Evolutionary conservation across 1,140 invertebrate species (phyloP).

Genomic region (Penaeus vannamei): DNA sequence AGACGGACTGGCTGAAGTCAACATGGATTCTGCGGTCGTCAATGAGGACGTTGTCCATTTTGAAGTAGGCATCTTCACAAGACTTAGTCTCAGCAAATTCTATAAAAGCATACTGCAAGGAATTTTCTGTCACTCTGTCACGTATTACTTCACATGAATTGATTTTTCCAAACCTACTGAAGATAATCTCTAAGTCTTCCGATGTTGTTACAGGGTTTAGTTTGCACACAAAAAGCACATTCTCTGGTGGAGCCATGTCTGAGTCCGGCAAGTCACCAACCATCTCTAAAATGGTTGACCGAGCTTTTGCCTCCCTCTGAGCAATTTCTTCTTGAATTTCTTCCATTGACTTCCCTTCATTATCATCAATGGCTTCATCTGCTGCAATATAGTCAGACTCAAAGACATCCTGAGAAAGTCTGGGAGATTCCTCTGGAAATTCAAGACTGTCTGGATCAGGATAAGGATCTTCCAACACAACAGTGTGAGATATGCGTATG

Average conservation of each 20-base stretch:
- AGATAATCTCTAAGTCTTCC: constrained; percentile 98
- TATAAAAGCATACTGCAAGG: constrained; percentile 99
- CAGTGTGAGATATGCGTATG: constrained; percentile 96
- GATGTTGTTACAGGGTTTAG: constrained; percentile 99
- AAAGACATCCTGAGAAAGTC: constrained; percentile 82
- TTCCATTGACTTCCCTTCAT: constrained; percentile 83
- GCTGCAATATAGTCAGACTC: constrained; percentile 91
- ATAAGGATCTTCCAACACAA: constrained; percentile 97
- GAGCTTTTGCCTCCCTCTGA: constrained; percentile 93
- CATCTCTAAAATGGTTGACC: constrained; percentile 98
- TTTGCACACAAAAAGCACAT: constrained; percentile 99
- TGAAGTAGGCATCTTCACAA: constrained; percentile 99
- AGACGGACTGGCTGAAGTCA: constrained; percentile 98
- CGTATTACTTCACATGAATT: constrained; percentile 96
- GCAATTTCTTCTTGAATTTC: constrained; percentile 92
- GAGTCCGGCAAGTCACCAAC: constrained; percentile 98
- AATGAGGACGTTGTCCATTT: constrained; percentile 99
- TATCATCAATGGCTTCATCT: constrained; percentile 96
- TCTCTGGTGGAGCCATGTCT: constrained; percentile 98
- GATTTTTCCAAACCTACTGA: constrained; percentile 96
- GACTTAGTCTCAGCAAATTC: constrained; percentile 96
- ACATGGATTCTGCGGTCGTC: constrained; percentile 99
- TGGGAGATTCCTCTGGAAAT: constrained; percentile 88
- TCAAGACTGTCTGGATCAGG: constrained; percentile 86
- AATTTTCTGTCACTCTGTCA: constrained; percentile 93